phyloP scores from a whole-genome alignment of 2,888 invertebrate species.

The Archips crataeganus region DNA sequence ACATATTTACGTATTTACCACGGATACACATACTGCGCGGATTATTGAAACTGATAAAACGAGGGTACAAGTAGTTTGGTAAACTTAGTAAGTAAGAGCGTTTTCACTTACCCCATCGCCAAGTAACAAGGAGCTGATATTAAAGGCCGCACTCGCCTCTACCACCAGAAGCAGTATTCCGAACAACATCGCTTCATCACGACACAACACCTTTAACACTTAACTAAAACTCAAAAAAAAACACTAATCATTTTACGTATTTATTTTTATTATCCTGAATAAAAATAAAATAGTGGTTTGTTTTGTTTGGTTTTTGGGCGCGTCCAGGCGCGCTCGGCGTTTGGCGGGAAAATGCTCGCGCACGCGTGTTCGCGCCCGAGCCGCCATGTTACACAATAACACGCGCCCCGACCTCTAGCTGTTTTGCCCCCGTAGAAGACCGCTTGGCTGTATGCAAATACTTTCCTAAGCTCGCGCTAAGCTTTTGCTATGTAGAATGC shows the following conservation, averaged over 20 bases:
- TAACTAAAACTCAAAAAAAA: slow-evolving; percentile 36
- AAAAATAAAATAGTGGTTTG: slow-evolving; percentile 43
- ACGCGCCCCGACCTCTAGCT: slow-evolving; percentile 56
- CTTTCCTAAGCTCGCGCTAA: background rate
- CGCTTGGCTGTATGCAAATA: slow-evolving; percentile 11
- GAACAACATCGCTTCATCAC: slow-evolving; percentile 78
- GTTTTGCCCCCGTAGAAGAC: slow-evolving; percentile 44
- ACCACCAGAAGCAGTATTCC: slow-evolving; percentile 71
- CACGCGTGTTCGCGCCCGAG: slow-evolving; percentile 68
- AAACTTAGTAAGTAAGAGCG: background rate
- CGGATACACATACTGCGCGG: too few relatives aligned
- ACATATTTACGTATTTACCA: too few relatives aligned
- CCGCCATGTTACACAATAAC: slow-evolving; percentile 74
- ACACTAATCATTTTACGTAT: slow-evolving; percentile 33
- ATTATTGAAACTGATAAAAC: background rate
- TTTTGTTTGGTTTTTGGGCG: slow-evolving; percentile 54
- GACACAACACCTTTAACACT: slow-evolving; percentile 55
- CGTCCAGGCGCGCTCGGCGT: slow-evolving; percentile 67
- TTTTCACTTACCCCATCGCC: slow-evolving; percentile 54
- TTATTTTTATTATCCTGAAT: background rate
- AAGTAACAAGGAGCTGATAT: slow-evolving; percentile 63
- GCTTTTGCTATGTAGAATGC: background rate
- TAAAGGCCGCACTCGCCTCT: slow-evolving; percentile 61
- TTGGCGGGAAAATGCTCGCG: slow-evolving; percentile 80
- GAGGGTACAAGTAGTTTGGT: background rate